A percentile compares a stretch with the other conserved stretches of the same genome.
Evolutionary conservation across 2,113 vertebrate genomes (phyloP).

Genomic region (Cephalopholis sonnerati): DNA sequence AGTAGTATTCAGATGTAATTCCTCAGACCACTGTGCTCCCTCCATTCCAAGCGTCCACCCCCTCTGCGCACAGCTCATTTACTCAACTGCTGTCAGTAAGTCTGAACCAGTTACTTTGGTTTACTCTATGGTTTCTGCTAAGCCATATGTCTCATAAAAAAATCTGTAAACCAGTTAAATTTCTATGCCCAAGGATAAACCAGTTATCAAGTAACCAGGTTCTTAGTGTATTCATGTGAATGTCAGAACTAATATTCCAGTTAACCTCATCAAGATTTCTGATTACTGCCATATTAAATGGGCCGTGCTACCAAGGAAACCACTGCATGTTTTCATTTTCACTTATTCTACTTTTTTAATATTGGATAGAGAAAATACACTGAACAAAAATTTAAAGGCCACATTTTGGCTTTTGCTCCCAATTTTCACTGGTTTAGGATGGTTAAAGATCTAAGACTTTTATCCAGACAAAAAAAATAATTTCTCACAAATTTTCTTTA

Average conservation of each 20-base stretch:
- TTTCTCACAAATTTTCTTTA: too few relatives aligned
- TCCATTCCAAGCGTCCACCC: not conserved
- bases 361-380: too few relatives aligned
- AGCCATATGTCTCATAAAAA: not conserved
- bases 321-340: not conserved
- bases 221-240: not conserved
- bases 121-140: not conserved
- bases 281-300: not conserved
- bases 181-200: not conserved
- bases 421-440: too few relatives aligned
- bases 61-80: not conserved
- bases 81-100: not conserved
- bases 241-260: not conserved
- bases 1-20: not conserved
- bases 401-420: too few relatives aligned
- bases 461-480: too few relatives aligned
- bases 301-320: not conserved
- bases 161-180: not conserved
- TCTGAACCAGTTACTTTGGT: not conserved
- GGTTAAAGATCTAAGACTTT: too few relatives aligned
- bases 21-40: not conserved
- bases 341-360: not conserved
- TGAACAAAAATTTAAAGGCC: too few relatives aligned
- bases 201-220: slow-evolving; percentile 4
- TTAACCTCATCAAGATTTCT: not conserved